A percentile compares a stretch with the other conserved stretches of the same genome.
Evolutionary conservation across 2,888 invertebrate species (phyloP).

Genomic region (Leucophora obtusa): DNA sequence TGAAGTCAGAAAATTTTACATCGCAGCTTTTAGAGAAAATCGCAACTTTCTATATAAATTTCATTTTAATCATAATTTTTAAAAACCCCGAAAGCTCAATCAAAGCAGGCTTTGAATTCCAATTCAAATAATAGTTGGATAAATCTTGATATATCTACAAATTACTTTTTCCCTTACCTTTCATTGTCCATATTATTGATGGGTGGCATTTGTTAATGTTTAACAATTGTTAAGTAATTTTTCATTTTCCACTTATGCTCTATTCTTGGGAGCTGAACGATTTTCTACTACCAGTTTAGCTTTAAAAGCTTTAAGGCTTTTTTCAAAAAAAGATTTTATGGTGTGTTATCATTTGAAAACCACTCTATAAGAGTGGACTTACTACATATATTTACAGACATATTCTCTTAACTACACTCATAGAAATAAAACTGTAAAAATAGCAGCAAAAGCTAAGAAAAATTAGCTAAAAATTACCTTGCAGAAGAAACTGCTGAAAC

Average conservation of each 20-base stretch:
- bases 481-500: no score
- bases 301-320: conserved; percentile 45
- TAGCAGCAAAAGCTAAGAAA: no score
- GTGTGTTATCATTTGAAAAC: conserved; percentile 49
- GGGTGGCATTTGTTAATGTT: conserved; percentile 63
- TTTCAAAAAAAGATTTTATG: conserved; percentile 42
- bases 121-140: no score
- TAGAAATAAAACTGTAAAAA: no score
- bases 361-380: conserved; percentile 33
- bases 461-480: no score
- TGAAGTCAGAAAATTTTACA: no score
- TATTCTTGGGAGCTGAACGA: conserved; percentile 12
- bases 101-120: no score
- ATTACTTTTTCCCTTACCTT: neutral
- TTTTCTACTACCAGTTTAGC: conserved; percentile 38
- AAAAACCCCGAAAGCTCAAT: no score
- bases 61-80: no score
- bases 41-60: no score
- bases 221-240: conserved; percentile 61
- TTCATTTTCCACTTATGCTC: conserved; percentile 40
- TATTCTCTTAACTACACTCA: neutral
- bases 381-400: neutral
- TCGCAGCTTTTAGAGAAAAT: no score
- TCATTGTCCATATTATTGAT: conserved; percentile 49
- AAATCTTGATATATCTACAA: no score